phyloP scores from a whole-genome alignment of 2,888 invertebrate species.

The Troides oblongomaculatus region DNA sequence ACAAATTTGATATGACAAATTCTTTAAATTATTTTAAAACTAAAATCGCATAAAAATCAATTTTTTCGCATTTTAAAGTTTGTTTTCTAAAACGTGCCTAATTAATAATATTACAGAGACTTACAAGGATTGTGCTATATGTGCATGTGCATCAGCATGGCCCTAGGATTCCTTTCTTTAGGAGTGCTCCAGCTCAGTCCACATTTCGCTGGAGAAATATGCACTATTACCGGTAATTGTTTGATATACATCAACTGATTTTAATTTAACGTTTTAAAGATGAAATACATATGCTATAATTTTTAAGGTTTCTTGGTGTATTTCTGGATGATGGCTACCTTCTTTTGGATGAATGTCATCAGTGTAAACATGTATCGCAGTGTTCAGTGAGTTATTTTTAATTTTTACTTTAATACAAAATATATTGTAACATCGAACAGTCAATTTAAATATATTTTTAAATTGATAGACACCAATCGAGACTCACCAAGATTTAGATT shows the following conservation, averaged over 20 bases:
- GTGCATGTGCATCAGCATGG: conserved; percentile 80
- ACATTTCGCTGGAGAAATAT: conserved; percentile 58
- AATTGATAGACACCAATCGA: too few species aligned
- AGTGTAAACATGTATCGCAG: conserved; percentile 84
- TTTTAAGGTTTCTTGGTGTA: conserved; percentile 78
- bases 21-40: too few species aligned
- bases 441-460: too few species aligned
- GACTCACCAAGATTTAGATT: too few species aligned
- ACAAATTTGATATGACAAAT: too few species aligned
- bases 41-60: too few species aligned
- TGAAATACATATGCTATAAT: not conserved
- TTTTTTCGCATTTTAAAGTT: too few species aligned
- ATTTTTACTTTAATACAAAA: not conserved
- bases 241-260: not conserved
- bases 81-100: too few species aligned
- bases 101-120: conserved; percentile 58
- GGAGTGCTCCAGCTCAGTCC: conserved; percentile 78
- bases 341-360: conserved; percentile 86
- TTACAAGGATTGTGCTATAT: conserved; percentile 84
- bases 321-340: conserved; percentile 83
- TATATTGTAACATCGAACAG: too few species aligned
- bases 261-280: not conserved
- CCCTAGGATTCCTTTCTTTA: conserved; percentile 78
- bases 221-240: conserved; percentile 74
- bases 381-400: conserved; percentile 78